phyloP scores from a whole-genome alignment of 1,140 invertebrate genomes.

The Pentalonia nigronervosa region DNA sequence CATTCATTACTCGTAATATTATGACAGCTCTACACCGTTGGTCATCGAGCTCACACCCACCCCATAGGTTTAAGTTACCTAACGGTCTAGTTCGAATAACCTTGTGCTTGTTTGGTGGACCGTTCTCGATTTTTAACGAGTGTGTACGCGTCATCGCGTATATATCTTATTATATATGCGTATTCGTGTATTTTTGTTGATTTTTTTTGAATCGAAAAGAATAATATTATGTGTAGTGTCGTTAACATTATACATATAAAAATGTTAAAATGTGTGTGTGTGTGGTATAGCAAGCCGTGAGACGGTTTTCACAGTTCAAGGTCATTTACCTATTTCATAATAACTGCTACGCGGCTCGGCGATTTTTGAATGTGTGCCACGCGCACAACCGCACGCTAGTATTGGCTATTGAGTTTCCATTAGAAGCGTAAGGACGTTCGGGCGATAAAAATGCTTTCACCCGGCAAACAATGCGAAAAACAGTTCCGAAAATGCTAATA shows the following conservation, averaged over 20 bases:
- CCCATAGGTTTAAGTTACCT: not conserved
- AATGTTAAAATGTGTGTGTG: not conserved
- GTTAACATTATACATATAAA: not conserved
- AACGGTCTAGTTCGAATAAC: not conserved
- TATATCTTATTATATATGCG: not conserved
- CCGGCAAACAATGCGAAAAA: not conserved
- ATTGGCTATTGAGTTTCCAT: not conserved
- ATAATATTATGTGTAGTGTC: not conserved
- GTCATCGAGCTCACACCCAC: not conserved
- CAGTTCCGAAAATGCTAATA: not conserved
- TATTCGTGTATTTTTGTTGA: not conserved
- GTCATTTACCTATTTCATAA: slow-evolving; percentile 44
- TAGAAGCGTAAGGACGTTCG: slow-evolving; percentile 30
- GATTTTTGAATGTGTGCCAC: slow-evolving; percentile 49
- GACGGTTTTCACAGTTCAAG: slow-evolving; percentile 47
- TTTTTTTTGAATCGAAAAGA: not conserved
- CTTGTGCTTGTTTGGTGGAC: not conserved
- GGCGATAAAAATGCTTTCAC: slow-evolving; percentile 28
- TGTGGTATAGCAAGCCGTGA: not conserved
- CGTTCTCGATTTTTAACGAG: not conserved
- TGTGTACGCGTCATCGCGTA: not conserved
- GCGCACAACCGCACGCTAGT: slow-evolving; percentile 27
- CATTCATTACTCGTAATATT: not conserved
- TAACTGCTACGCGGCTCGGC: not conserved
- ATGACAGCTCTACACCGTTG: not conserved